Base-by-base conservation (phyloP, 2,888 invertebrate genomes). In the Timema cristinae region DNA sequence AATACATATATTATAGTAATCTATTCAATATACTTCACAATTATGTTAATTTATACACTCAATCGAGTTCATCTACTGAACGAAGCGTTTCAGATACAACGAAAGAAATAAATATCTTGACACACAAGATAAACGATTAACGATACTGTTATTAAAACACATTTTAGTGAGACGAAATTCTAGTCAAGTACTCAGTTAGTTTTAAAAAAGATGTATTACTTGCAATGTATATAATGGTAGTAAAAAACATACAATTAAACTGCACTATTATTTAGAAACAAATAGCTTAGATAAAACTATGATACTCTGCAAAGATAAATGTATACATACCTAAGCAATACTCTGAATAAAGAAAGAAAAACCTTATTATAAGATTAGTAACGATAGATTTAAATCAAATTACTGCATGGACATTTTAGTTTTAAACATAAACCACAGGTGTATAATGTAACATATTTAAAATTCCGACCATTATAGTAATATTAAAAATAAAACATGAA, bases 31-130 rank as follows among this genome's bases (percentile, higher is more conserved):
- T 69, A 56, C 56, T 69, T 59, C 59, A 59, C 15, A 49, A 52
- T 52, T 56, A 59, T 59, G 59, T 59, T 16, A 61, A 59, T 70
- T 61, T 10, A 51, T 59, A 56, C 13, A 61, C 66, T 47, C 52
- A 49, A 32, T 61, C 61, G 52, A 59, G 71, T 72, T 72, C 63
- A 32, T 8, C 51, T 51, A 67, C 71, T 61, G 69, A 73, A 67
- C 74, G 74, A 72, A 72, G 72, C 5, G 74, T 74, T 74, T 74
- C 74, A 74, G 56, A 71, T 67, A 74, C 74, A 74, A 74, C 74
- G 74, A 74, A 73, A 49, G 52, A 68, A 50, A 61, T 74, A 67
- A 72, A 72, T 61, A 50, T 68, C 11, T 54, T 66, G 51, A 47
- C 15, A 48, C 48, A 10, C 48, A 63, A 48, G 11, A 6, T 63